Evolutionary conservation across 2,888 invertebrate genomes (phyloP), one percentile per base, ranked within the genome.

Genomic region (Empis stercorea): DNA sequence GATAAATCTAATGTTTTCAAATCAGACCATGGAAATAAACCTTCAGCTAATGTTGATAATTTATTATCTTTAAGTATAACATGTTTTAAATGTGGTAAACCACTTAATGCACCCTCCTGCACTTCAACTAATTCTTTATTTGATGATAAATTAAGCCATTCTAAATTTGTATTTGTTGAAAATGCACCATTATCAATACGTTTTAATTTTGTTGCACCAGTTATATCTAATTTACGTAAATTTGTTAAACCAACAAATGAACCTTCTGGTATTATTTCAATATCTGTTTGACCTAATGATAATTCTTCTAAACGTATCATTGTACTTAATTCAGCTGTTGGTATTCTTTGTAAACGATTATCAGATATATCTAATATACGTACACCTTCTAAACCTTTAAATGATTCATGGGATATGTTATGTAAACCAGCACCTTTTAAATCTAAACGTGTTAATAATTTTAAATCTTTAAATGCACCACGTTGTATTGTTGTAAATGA

Each of bases 231-330:
- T 50, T 78, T 73, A 54, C 84, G 80, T 14, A 91, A 71, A 62
- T 87, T 87, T 49, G 79, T 79, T 48, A 91, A 70, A 1, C 87
- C 87, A 55, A 77, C 79, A 63, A 91, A 88, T 0, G 87, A 83
- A 54, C 83, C 80, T 10, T 79, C 76, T 57, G 79, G 78, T 44
- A 91, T 67, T 0, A 74, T 71, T 37, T 76, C 70, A 59, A 88
- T 88, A 53, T 84, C 83, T 61, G 89, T 91, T 62, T 88, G 87
- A 0, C 91, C 91, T 48, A 89, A 76, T 30, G 79, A 80, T 43
- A 91, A 71, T 56, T 87, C 84, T 63, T 91, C 89, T 49, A 91
- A 69, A 41, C 88, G 77, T 7, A 76, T 74, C 47, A 91, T 70
- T 44, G 78, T 74, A 5, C 81, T 77, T 34, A 89, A 62, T 52